phyloP scores from a whole-genome alignment of 2,797 vertebrate species.

The Acridotheres tristis region DNA sequence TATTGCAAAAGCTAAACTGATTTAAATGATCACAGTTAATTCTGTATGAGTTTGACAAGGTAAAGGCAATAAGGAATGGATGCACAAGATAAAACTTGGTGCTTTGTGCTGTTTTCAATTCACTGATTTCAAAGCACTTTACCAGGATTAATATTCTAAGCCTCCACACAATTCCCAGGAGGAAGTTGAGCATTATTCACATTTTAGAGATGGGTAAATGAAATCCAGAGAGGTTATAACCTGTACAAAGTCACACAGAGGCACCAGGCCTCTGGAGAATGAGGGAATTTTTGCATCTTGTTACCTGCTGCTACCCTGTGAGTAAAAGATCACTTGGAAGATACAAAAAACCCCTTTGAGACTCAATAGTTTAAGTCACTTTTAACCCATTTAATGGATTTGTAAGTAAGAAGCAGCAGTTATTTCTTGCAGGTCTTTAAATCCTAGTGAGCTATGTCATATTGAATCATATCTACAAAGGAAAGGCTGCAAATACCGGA shows the following conservation, averaged over 20 bases:
- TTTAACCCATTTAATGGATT: slow-evolving; percentile 57
- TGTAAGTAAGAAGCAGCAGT: slow-evolving; percentile 23
- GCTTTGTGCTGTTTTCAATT: slow-evolving; percentile 48
- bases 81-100: slow-evolving; percentile 7
- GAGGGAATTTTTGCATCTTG: slow-evolving; percentile 15
- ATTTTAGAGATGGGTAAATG: slow-evolving; percentile 49
- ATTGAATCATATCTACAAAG: neutral
- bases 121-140: slow-evolving; percentile 47
- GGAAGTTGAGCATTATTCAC: slow-evolving; percentile 43
- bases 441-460: slow-evolving; percentile 16
- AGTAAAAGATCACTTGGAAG: slow-evolving; percentile 41
- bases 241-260: slow-evolving; percentile 33
- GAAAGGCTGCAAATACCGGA: neutral
- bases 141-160: slow-evolving; percentile 55
- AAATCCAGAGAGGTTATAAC: slow-evolving; percentile 56
- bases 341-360: neutral
- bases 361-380: slow-evolving; percentile 12
- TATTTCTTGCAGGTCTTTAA: slow-evolving; percentile 37
- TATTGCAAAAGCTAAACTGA: neutral
- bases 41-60: neutral
- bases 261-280: neutral
- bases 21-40: neutral
- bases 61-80: slow-evolving; percentile 7
- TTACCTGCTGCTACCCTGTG: slow-evolving; percentile 48
- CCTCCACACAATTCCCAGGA: slow-evolving; percentile 31